Evolutionary conservation across 2,113 vertebrate genomes (phyloP), one percentile per base, ranked within the genome.

Genomic region (Stegastes partitus): DNA sequence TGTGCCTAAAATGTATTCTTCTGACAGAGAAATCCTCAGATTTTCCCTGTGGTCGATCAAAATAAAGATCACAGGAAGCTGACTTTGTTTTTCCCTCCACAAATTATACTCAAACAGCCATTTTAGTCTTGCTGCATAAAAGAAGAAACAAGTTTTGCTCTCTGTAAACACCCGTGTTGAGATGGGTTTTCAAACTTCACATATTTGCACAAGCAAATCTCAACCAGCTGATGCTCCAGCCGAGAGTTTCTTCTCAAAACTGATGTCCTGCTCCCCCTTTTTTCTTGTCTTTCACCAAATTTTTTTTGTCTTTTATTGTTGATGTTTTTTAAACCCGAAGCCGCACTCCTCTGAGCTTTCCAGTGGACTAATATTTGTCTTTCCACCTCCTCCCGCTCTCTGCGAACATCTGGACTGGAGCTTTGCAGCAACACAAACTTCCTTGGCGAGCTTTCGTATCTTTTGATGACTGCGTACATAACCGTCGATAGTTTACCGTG

Each of bases 351-450:
- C 82, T 22, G 78, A 79, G 82, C 83, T 84, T 93, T 92, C 81
- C 91, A 75, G 74, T 86, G 74, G 85, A 93, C 92, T 94, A 95
- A 94, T 95, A 94, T 94, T 94, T 95, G 93, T 92, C 81, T 94
- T 94, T 93, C 88, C 68, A 81, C 89, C 89, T 86, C 89, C 83
- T 90, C 86, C 82, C 54, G 31, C 31, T 70, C 69, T 75, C 74
- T 65, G 55, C 12, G 87, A 91, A 93, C 93, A 93, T 93, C 91
- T 93, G 92, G 93, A 91, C 81, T 74, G 71, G 70, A 87, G 82
- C 80, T 88, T 83, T 73, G 61, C 76, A 74, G 78, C 82, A 87
- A 90, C 72, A 90, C 88, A 85, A 81, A 91, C 84, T 77, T 91
- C 89, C 79, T 82, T 80, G 81, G 82, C n/a, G 5, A 79, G 73